phyloP scores from a whole-genome alignment of 2,888 invertebrate species.

The Drosophila emarginata region DNA sequence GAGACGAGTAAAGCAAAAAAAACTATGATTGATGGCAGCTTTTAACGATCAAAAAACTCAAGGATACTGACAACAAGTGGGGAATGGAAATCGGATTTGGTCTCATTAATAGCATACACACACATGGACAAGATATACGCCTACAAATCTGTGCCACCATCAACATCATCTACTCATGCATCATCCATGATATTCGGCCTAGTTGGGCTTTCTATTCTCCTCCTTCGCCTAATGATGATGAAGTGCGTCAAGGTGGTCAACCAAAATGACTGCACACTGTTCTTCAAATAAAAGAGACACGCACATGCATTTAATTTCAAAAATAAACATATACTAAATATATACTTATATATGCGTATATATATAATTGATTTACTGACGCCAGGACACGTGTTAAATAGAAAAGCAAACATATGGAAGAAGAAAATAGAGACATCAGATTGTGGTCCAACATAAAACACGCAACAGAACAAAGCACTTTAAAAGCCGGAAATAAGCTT shows the following conservation, averaged over 20 bases:
- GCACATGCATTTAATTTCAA: slow-evolving; percentile 10
- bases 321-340: slow-evolving; percentile 3
- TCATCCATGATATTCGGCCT: slow-evolving; percentile 18
- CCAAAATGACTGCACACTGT: neutral
- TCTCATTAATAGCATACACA: slow-evolving; percentile 32
- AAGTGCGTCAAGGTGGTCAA: slow-evolving; percentile 1
- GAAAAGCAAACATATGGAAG: neutral
- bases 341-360: slow-evolving; percentile 7
- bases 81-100: slow-evolving; percentile 40
- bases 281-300: slow-evolving; percentile 1
- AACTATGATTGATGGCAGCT: slow-evolving; percentile 56
- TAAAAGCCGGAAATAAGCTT: slow-evolving; percentile 14
- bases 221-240: slow-evolving; percentile 6
- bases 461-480: slow-evolving; percentile 53
- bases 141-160: slow-evolving; percentile 20
- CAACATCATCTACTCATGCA: slow-evolving; percentile 1
- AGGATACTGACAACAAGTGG: slow-evolving; percentile 17
- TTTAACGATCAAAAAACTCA: slow-evolving; percentile 36
- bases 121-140: neutral
- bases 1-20: slow-evolving; percentile 12
- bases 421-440: slow-evolving; percentile 18
- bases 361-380: slow-evolving; percentile 52
- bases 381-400: slow-evolving; percentile 45
- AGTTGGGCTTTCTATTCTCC: neutral
- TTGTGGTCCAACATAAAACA: slow-evolving; percentile 19